These are phyloP conservation scores for Protonibea diacanthus DNA, from an alignment of 2,797 vertebrate genomes.

Conservation along the genomic window DNA sequence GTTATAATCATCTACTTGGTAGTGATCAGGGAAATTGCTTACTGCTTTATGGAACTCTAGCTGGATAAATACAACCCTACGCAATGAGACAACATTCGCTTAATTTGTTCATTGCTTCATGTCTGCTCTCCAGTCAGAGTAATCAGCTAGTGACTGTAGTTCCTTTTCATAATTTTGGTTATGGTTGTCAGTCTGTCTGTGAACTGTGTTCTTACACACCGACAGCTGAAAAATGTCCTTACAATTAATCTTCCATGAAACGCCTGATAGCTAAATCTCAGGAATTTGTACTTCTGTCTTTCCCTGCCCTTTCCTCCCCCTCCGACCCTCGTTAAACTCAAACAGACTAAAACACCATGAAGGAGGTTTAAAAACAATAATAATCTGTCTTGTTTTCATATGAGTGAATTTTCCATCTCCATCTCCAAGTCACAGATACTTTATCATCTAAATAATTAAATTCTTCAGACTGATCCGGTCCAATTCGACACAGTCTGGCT, in stretches of 20 bases:
- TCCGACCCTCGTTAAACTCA: neutral
- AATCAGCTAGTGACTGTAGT: slow-evolving; percentile 33
- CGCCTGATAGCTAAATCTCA: slow-evolving; percentile 54
- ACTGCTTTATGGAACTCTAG: neutral
- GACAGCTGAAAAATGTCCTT: slow-evolving; percentile 66
- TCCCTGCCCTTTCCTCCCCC: slow-evolving; percentile 13
- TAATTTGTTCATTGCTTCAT: slow-evolving; percentile 7
- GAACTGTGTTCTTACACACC: slow-evolving; percentile 28
- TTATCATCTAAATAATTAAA: slow-evolving; percentile 48
- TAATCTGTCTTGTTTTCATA: slow-evolving; percentile 42
- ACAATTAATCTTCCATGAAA: slow-evolving; percentile 62
- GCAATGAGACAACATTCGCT: neutral
- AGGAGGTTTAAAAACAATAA: slow-evolving; percentile 48
- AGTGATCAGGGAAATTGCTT: slow-evolving; percentile 7
- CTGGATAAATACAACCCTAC: neutral
- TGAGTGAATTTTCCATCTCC: slow-evolving; percentile 33
- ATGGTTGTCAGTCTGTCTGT: slow-evolving; percentile 48
- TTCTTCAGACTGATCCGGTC: slow-evolving; percentile 44
- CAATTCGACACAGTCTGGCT: slow-evolving; percentile 37
- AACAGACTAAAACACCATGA: slow-evolving; percentile 48
- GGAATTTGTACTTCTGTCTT: slow-evolving; percentile 52
- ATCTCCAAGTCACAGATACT: slow-evolving; percentile 20
- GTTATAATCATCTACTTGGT: slow-evolving; percentile 3
- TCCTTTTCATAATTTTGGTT: slow-evolving; percentile 41
- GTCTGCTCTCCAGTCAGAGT: slow-evolving; percentile 29